phyloP scores from a whole-genome alignment of 2,888 invertebrate genomes.

The Amphiduros pacificus region DNA sequence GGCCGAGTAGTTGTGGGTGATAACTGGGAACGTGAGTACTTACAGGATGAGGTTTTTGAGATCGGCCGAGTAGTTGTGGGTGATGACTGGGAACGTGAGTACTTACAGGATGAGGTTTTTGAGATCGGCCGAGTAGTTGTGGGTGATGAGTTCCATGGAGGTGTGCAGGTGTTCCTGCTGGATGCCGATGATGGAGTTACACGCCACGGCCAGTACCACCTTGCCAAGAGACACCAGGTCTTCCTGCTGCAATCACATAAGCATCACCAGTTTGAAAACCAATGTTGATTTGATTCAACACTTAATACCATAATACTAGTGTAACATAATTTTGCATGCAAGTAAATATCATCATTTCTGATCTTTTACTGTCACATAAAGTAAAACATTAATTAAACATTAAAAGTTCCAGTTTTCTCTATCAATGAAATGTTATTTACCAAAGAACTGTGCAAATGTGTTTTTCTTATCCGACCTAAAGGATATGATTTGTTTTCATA shows the following conservation, averaged over 20 bases:
- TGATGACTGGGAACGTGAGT: constrained; percentile 66
- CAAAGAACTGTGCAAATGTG: no score
- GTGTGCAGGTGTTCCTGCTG: constrained; percentile 84
- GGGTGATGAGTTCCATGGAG: constrained; percentile 84
- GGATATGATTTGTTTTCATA: no score
- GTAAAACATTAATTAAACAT: no score
- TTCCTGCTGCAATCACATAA: constrained; percentile 71
- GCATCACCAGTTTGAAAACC: background rate
- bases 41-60: constrained; percentile 92
- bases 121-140: constrained; percentile 90
- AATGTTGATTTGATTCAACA: no score
- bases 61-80: constrained; percentile 89
- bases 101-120: constrained; percentile 87
- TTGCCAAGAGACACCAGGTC: constrained; percentile 90
- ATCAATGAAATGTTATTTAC: no score
- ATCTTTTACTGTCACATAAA: no score
- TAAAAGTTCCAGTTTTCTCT: no score
- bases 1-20: constrained; percentile 85
- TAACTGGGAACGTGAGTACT: background rate
- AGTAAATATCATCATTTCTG: no score
- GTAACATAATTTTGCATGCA: no score
- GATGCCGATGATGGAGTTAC: constrained; percentile 84
- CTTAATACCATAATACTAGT: no score
- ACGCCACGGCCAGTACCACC: constrained; percentile 88
- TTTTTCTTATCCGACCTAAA: no score